phyloP scores from a whole-genome alignment of 2,113 vertebrate species.

The Poicephalus meyeri region DNA sequence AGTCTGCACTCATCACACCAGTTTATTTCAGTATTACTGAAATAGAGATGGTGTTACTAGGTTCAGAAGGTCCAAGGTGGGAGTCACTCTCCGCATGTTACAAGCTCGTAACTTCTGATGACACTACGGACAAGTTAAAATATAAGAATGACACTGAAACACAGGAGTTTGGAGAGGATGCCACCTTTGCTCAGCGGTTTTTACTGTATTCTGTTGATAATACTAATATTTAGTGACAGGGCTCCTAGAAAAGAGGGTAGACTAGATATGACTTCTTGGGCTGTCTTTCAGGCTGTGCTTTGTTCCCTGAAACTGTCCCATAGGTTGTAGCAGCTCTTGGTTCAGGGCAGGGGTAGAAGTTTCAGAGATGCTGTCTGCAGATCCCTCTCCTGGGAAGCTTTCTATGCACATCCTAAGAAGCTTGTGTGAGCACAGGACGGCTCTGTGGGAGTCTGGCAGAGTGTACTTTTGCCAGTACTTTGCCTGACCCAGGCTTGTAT shows the following conservation, averaged over 20 bases:
- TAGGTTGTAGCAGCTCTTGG: neutral
- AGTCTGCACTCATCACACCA: neutral
- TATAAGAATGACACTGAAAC: neutral
- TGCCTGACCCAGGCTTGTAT: neutral
- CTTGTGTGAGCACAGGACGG: neutral
- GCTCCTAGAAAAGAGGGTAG: neutral
- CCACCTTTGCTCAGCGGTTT: neutral
- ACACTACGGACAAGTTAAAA: neutral
- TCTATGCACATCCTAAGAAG: neutral
- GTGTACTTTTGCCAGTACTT: neutral
- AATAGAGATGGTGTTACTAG: neutral
- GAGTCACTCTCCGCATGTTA: neutral
- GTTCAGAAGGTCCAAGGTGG: neutral
- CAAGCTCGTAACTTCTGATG: neutral
- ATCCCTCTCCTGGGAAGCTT: neutral
- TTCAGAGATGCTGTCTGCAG: neutral
- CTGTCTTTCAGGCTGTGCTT: neutral
- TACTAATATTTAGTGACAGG: neutral
- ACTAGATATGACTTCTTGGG: neutral
- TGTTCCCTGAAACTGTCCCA: neutral
- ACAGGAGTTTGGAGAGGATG: neutral
- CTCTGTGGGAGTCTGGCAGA: neutral
- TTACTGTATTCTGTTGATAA: neutral
- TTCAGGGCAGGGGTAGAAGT: neutral
- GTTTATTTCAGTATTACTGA: neutral